Evolutionary conservation across 2,113 vertebrate species (phyloP).

Genomic region (Trematomus loennbergii): DNA sequence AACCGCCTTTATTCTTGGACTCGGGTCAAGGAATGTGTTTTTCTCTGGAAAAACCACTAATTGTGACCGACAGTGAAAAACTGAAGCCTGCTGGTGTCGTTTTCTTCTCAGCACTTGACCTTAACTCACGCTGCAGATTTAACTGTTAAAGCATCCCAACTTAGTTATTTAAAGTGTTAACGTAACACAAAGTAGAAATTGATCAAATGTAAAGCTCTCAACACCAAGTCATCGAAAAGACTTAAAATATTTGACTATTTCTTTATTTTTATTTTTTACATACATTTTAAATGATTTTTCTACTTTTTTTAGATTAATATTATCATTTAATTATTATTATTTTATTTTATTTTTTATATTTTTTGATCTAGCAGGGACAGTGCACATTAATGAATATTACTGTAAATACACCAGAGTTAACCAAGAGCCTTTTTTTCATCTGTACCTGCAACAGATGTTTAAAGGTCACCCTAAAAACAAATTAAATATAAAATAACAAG

Average conservation of each 20-base stretch:
- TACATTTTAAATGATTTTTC: too few species aligned
- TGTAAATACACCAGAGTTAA: too few species aligned
- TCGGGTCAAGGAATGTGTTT: constrained; percentile 74
- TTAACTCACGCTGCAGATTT: constrained; percentile 26
- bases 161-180: constrained; percentile 27
- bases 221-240: not conserved
- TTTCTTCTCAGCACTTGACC: constrained; percentile 66
- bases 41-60: constrained; percentile 79
- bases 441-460: too few species aligned
- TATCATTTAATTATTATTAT: too few species aligned
- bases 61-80: constrained; percentile 70
- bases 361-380: too few species aligned
- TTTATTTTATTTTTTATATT: too few species aligned
- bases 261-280: too few species aligned
- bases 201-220: not conserved
- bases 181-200: not conserved
- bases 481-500: too few species aligned
- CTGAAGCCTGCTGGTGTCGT: constrained; percentile 67
- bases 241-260: not conserved
- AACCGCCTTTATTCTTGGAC: constrained; percentile 66
- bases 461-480: too few species aligned
- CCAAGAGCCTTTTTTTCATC: too few species aligned
- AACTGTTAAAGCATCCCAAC: constrained; percentile 14
- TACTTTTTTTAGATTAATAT: too few species aligned
- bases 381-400: too few species aligned